These are phyloP conservation scores for Irena cyanogastra DNA, from an alignment of 2,113 vertebrate genomes.

Conservation along the genomic window DNA sequence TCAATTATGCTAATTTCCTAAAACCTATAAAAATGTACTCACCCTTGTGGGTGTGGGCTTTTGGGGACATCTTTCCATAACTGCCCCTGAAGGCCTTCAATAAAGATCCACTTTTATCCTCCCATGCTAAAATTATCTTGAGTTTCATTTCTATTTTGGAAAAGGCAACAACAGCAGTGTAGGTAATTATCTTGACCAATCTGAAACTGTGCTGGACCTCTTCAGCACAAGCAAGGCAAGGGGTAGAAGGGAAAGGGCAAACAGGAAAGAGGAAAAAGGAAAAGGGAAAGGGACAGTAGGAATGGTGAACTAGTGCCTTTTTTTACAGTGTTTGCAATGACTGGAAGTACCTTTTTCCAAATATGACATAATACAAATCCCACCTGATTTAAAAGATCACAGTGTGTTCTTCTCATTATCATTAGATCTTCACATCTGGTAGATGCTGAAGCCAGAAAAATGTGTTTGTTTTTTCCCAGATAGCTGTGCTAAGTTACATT, in stretches of 20 bases:
- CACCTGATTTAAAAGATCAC: background rate
- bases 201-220: background rate
- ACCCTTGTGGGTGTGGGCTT: background rate
- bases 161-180: background rate
- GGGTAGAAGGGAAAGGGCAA: background rate
- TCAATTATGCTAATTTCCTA: background rate
- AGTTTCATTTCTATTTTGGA: background rate
- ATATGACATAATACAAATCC: background rate
- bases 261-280: accelerated
- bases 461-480: background rate
- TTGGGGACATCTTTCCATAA: background rate
- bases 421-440: background rate
- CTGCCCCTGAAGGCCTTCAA: background rate
- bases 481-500: background rate
- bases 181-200: background rate
- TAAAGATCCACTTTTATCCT: background rate
- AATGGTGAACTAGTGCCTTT: background rate
- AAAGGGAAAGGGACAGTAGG: background rate
- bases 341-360: background rate
- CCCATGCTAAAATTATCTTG: background rate
- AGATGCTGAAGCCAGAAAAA: background rate
- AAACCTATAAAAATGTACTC: background rate
- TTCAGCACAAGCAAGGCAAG: background rate
- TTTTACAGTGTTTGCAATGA: background rate
- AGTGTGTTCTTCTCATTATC: background rate